These are phyloP conservation scores for Podarcis muralis DNA, from an alignment of 2,113 vertebrate species.

Conservation along the genomic window DNA sequence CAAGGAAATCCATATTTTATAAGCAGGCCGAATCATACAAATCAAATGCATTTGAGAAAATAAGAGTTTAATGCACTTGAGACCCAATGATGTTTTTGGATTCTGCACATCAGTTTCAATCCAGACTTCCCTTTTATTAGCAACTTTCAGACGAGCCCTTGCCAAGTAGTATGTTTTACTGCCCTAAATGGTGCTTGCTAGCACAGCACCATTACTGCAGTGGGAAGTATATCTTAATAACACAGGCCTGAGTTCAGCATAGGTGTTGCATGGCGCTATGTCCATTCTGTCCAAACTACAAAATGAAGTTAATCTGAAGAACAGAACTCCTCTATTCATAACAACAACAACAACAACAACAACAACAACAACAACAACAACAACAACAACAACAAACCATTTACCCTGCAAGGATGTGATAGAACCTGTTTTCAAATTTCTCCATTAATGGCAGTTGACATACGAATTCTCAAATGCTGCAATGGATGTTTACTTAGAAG, in stretches of 20 bases:
- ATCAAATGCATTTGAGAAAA: neutral
- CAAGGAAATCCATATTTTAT: neutral
- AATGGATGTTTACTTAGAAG: neutral
- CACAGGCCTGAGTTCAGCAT: neutral
- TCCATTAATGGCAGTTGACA: neutral
- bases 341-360: neutral
- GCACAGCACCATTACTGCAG: neutral
- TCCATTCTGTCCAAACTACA: neutral
- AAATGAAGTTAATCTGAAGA: neutral
- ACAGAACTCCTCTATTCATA: neutral
- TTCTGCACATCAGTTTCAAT: too few species aligned
- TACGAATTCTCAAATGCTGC: neutral
- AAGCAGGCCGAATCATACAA: neutral
- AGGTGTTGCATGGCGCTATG: rapidly evolving
- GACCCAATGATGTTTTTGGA: neutral
- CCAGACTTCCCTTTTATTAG: too few species aligned
- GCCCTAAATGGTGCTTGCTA: neutral
- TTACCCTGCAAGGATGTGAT: neutral
- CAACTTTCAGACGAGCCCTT: neutral
- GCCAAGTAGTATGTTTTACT: neutral
- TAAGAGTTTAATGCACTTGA: neutral
- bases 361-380: too few species aligned
- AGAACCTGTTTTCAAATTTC: conserved; percentile 15
- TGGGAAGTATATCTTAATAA: neutral
- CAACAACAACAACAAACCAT: neutral